A percentile compares a stretch with the other conserved stretches of the same genome.
Evolutionary conservation across 53 echinoderm and acorn worm genomes (phyloP).

Genomic region (Echinometra lucunter): DNA sequence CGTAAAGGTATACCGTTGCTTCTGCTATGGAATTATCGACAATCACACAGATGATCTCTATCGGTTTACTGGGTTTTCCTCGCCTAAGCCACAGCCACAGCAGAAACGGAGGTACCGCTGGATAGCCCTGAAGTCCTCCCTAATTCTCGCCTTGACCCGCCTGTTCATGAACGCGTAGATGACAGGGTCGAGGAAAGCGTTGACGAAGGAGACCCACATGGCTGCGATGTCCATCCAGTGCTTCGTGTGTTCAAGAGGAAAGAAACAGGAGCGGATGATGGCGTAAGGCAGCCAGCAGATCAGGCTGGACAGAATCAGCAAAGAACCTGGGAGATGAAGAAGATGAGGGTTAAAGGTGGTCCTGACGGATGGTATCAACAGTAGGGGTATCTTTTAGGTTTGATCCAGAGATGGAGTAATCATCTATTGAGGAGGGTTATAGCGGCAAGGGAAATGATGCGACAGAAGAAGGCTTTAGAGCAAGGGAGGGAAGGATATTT

Average conservation of each 20-base stretch:
- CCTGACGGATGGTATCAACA: too few species aligned
- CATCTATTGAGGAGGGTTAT: too few species aligned
- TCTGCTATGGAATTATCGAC: neutral
- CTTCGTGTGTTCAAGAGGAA: neutral
- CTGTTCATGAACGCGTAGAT: conserved; percentile 65
- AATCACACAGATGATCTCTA: neutral
- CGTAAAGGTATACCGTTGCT: neutral
- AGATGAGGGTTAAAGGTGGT: neutral
- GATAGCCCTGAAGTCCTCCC: conserved; percentile 30
- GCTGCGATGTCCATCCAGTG: conserved; percentile 45
- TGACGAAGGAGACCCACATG: conserved; percentile 61
- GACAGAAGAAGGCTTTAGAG: too few species aligned
- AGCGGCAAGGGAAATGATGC: too few species aligned
- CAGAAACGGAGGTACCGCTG: neutral
- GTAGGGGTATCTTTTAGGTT: too few species aligned
- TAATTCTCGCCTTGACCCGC: conserved; percentile 27
- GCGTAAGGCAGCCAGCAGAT: conserved; percentile 61
- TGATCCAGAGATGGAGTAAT: too few species aligned
- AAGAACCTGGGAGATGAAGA: conserved; percentile 5
- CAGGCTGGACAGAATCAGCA: conserved; percentile 49
- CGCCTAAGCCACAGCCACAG: neutral
- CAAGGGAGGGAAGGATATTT: too few species aligned
- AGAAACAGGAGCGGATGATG: conserved; percentile 57
- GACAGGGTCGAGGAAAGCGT: conserved; percentile 50
- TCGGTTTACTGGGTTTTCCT: neutral